These are phyloP conservation scores for Brachionus koreanus DNA, from an alignment of 1,140 invertebrate genomes.

Conservation along the genomic window DNA sequence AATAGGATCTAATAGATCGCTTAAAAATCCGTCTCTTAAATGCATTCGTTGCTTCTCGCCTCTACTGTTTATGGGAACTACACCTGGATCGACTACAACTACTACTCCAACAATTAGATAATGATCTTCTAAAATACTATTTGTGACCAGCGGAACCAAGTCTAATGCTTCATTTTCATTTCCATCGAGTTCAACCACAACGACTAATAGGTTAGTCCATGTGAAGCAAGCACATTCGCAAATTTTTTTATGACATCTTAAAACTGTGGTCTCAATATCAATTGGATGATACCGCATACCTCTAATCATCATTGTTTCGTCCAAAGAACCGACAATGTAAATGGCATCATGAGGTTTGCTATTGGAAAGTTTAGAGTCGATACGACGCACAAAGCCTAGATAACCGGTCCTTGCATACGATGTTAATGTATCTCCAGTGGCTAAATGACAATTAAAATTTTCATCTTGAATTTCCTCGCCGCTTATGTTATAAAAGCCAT, in stretches of 20 bases:
- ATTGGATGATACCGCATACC: slow-evolving; percentile 99
- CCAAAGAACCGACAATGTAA: slow-evolving; percentile 96
- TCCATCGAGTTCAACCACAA: slow-evolving; percentile 85
- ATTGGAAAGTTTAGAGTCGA: slow-evolving; percentile 76
- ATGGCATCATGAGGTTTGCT: slow-evolving; percentile 95
- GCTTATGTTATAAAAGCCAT: slow-evolving; percentile 95
- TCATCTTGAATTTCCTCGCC: slow-evolving; percentile 87
- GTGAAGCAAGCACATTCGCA: slow-evolving; percentile 99
- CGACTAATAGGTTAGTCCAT: slow-evolving; percentile 95
- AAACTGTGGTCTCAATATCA: slow-evolving; percentile 96
- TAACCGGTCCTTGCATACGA: slow-evolving; percentile 95
- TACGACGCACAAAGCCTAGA: slow-evolving; percentile 89
- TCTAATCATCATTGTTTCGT: slow-evolving; percentile 92
- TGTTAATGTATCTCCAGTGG: slow-evolving; percentile 89
- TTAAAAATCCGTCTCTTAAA: slow-evolving; percentile 90
- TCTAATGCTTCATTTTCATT: slow-evolving; percentile 97
- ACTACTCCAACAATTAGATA: slow-evolving; percentile 97
- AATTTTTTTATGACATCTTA: slow-evolving; percentile 96
- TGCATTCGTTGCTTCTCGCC: slow-evolving; percentile 99
- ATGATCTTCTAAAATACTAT: slow-evolving; percentile 94
- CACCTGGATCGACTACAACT: slow-evolving; percentile 93
- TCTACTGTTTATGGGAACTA: slow-evolving; percentile 92
- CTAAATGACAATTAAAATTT: slow-evolving; percentile 90
- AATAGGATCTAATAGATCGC: slow-evolving; percentile 96
- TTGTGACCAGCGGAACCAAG: slow-evolving; percentile 93